Base-by-base conservation (phyloP, 1,140 invertebrate genomes). In the Ooceraea biroi region DNA sequence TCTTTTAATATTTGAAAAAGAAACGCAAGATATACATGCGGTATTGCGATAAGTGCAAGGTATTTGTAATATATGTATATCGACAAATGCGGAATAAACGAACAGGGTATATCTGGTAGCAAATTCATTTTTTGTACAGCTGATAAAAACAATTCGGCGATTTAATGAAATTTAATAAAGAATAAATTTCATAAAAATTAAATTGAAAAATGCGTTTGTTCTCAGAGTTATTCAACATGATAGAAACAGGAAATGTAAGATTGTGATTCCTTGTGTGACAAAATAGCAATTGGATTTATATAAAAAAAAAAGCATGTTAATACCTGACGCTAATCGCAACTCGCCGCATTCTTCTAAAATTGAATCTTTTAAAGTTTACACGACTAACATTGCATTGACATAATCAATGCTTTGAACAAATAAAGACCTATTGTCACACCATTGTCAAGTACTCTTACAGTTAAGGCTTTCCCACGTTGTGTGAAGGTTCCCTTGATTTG, bases 351-450 rank as follows among this genome's bases (percentile, higher is more conserved):
- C 5, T 30, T 76, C 36, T 41, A 63, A 63, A 50, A 58, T 65
- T 74, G n/a, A 46, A 57, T 63, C 44, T 68, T 73, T 72, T 5
- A n/a, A 69, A 83, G 55, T 46, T 68, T 76, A 61, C 46, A 17
- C 30, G 44, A 10, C 44, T 78, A 63, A 76, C 25, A 52, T 41
- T n/a, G 36, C 30, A 83, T 76, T 50, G 61, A 63, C n/a, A 65
- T 58, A 84, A 66, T 36, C 17, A 87, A 86, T 52, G 76, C 68
- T 76, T 72, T 74, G 46, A 83, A 83, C 11, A 52, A 73, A 25
- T 86, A 69, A 83, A 63, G 52, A 30, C 25, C 52, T 68, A 30
- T 14, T 57, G 66, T 86, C 78, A 72, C 63, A 46, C 10, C 50
- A 73, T 12, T 14, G 22, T 36, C 36, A 36, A 36, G n/a, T 83